Evolutionary conservation across 2,113 vertebrate genomes (phyloP).

Genomic region (Ochotona curzoniae): DNA sequence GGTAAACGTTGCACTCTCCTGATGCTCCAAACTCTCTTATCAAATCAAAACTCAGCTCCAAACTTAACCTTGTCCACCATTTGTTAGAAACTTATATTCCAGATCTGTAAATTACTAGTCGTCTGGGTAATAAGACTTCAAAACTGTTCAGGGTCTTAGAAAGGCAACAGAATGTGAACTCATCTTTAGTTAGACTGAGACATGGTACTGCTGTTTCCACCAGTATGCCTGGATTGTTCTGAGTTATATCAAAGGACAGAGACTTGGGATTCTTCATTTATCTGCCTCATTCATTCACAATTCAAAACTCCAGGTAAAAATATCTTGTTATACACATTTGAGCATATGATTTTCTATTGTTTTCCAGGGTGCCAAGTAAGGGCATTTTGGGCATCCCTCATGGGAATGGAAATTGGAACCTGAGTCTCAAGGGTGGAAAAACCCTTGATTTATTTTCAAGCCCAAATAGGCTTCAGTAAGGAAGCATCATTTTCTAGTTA

Average conservation of each 20-base stretch:
- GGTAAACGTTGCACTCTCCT: not conserved
- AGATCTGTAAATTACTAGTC: not conserved
- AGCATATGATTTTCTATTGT: not conserved
- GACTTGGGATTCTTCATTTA: not conserved
- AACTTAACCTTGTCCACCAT: not conserved
- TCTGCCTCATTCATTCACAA: not conserved
- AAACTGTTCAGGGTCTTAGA: not conserved
- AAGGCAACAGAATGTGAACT: not conserved
- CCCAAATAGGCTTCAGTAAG: not conserved
- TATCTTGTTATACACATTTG: not conserved
- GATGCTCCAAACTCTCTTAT: not conserved
- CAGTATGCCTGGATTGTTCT: not conserved
- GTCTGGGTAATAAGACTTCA: not conserved
- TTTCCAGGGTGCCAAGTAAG: not conserved
- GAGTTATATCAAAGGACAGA: not conserved
- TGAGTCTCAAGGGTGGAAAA: not conserved
- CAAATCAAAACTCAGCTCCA: not conserved
- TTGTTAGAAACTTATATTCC: not conserved
- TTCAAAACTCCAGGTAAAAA: not conserved
- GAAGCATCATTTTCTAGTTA: not conserved
- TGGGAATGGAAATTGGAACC: not conserved
- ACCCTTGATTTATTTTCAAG: not conserved
- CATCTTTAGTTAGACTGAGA: rapidly evolving
- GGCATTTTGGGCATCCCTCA: not conserved
- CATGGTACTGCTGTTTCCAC: rapidly evolving